A percentile compares a stretch with the other conserved stretches of the same genome.
These are phyloP conservation scores for Dipodomys ordii DNA, from an alignment of 2,113 vertebrate genomes.

Conservation along the genomic window DNA sequence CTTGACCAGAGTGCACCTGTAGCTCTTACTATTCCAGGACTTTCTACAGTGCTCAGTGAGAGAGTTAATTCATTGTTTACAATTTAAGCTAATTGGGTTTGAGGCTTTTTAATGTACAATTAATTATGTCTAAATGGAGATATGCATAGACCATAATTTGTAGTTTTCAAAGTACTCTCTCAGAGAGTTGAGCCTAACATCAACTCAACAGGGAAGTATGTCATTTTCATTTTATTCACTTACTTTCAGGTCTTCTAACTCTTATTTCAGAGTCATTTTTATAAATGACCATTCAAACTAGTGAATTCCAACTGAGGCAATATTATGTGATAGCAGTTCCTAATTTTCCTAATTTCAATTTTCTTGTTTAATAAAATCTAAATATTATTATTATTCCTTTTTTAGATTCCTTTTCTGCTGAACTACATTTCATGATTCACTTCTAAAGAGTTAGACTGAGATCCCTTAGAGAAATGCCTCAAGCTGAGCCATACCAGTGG, in stretches of 20 bases:
- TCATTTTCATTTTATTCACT: not conserved
- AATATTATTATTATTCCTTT: not conserved
- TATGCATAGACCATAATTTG: not conserved
- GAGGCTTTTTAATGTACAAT: slow-evolving; percentile 3
- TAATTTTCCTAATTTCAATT: not conserved
- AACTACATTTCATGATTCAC: not conserved
- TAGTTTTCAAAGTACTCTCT: slow-evolving; percentile 17
- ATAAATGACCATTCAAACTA: not conserved
- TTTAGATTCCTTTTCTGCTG: not conserved
- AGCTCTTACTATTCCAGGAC: not conserved
- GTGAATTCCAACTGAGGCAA: not conserved
- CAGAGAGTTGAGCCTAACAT: not conserved
- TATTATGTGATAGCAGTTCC: not conserved
- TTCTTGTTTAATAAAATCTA: slow-evolving; percentile 18
- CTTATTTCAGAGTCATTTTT: slow-evolving; percentile 24
- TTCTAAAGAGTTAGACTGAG: not conserved
- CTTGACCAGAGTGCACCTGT: not conserved
- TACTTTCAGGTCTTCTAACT: not conserved
- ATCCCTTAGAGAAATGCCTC: not conserved
- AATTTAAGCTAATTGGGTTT: not conserved
- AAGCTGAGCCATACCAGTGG: not conserved
- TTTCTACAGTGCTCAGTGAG: not conserved
- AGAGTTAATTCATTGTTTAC: not conserved
- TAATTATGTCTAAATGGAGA: not conserved
- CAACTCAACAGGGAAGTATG: not conserved